phyloP scores from a whole-genome alignment of 2,888 invertebrate species.

The Leucoptera coffeella region DNA sequence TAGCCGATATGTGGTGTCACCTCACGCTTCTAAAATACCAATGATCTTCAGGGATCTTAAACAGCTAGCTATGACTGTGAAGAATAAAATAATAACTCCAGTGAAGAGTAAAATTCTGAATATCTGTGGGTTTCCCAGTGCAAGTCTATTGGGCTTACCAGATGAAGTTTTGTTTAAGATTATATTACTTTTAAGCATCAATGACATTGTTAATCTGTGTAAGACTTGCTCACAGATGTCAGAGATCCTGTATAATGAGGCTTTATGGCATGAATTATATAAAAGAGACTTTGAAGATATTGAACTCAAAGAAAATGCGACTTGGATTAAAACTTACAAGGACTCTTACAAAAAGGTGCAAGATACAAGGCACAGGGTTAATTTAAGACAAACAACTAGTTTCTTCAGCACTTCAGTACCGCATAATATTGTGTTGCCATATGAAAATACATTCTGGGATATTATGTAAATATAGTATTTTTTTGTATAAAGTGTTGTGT shows the following conservation, averaged over 20 bases:
- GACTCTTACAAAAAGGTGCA: slow-evolving; percentile 15
- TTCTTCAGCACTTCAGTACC: too few relatives aligned
- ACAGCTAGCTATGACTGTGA: slow-evolving; percentile 40
- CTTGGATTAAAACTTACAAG: slow-evolving; percentile 21
- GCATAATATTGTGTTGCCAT: too few relatives aligned
- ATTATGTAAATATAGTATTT: slow-evolving; percentile 7
- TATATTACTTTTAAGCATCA: slow-evolving; percentile 16
- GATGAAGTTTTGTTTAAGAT: slow-evolving; percentile 30
- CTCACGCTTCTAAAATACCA: slow-evolving; percentile 22
- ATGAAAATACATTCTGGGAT: slow-evolving; percentile 34
- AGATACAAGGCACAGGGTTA: slow-evolving; percentile 9
- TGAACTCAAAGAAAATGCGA: slow-evolving; percentile 15
- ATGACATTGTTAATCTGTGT: slow-evolving; percentile 19
- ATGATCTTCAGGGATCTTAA: slow-evolving; percentile 33
- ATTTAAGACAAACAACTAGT: too few relatives aligned
- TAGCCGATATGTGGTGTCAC: slow-evolving; percentile 27
- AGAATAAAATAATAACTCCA: slow-evolving; percentile 46
- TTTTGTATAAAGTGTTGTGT: neutral
- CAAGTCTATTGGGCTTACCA: slow-evolving; percentile 35
- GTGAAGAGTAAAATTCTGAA: slow-evolving; percentile 48
- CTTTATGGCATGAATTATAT: slow-evolving; percentile 27
- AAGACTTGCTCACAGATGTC: slow-evolving; percentile 23
- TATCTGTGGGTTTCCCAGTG: slow-evolving; percentile 33
- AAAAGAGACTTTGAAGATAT: slow-evolving; percentile 20
- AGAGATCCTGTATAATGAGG: slow-evolving; percentile 15